Evolutionary conservation across 2,888 invertebrate genomes (phyloP), one percentile per base, ranked within the genome.

Genomic region (Labia minor): DNA sequence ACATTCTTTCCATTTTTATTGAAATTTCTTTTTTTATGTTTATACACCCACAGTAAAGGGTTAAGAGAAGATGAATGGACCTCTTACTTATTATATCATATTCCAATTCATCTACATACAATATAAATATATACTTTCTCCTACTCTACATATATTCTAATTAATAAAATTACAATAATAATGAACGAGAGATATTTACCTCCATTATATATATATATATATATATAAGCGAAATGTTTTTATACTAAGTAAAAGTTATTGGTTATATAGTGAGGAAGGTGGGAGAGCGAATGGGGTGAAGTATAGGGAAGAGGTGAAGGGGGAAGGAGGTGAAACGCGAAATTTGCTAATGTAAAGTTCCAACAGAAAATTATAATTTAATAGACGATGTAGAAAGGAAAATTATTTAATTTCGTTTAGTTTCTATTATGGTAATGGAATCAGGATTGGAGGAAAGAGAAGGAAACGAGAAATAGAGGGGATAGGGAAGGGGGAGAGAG

Each of bases 341-440:
- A 49, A 68, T 67, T 67, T 63, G 68, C 68, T 68, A 69, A 69
- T 68, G 68, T 66, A 69, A 68, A 65, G 65, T 68, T 37, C 68
- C 67, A 64, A 67, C 67, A 62, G 70, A 68, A 69, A 69, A 70
- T 70, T 69, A 70, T 70, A 69, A 70, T 70, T 68, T 69, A 70
- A 70, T 70, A 70, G 68, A 68, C 66, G 67, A 63, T 37, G 37
- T 66, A 19, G 49, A 68, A 67, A 66, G 66, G 69, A 66, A 66
- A 70, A 70, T 69, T 70, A 69, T 70, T 70, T 70, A 70, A 70
- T 70, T 70, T 69, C 68, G 70, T 70, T 70, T 69, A 64, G 69
- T 70, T 70, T 70, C 70, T 70, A 69, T 70, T 69, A 70, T 69
- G 70, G 68, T 70, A 70, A 70, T 70, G 70, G 70, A 69, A 70